phyloP scores from a whole-genome alignment of 2,113 vertebrate species.

The Nematolebias whitei region DNA sequence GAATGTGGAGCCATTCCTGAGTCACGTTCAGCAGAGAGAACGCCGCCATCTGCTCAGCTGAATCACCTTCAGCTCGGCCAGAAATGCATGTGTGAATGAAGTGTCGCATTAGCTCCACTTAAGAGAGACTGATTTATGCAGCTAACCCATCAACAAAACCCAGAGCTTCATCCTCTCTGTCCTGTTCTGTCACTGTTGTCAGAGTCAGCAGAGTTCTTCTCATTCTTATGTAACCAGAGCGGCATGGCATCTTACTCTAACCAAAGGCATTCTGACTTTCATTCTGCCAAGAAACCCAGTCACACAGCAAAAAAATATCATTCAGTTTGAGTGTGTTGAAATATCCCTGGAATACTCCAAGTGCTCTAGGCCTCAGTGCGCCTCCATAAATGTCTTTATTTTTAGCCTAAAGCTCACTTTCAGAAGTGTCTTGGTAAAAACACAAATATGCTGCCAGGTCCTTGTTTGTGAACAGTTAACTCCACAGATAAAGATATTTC shows the following conservation, averaged over 20 bases:
- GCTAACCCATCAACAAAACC: neutral
- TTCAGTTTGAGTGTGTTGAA: slow-evolving; percentile 78
- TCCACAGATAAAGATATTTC: slow-evolving; percentile 15
- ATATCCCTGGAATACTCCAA: slow-evolving; percentile 69
- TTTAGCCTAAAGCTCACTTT: slow-evolving; percentile 72
- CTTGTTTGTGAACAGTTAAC: slow-evolving; percentile 39
- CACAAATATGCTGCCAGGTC: slow-evolving; percentile 55
- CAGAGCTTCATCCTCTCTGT: neutral
- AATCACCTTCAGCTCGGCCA: slow-evolving; percentile 59
- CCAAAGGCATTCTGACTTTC: slow-evolving; percentile 64
- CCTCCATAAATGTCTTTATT: slow-evolving; percentile 74
- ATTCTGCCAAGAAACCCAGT: slow-evolving; percentile 67
- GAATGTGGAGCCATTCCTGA: slow-evolving; percentile 62
- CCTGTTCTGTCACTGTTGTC: slow-evolving; percentile 13
- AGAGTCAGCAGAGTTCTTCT: slow-evolving; percentile 34
- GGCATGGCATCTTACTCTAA: slow-evolving; percentile 60
- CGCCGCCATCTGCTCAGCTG: slow-evolving; percentile 56
- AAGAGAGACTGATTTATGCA: neutral
- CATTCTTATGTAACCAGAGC: slow-evolving; percentile 60
- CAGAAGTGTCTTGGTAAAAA: slow-evolving; percentile 59
- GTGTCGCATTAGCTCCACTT: slow-evolving; percentile 47
- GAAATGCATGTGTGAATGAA: slow-evolving; percentile 32
- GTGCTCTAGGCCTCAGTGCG: slow-evolving; percentile 58
- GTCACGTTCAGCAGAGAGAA: slow-evolving; percentile 63
- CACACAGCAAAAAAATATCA: slow-evolving; percentile 55